These are phyloP conservation scores for Ceratotherium simum DNA, from an alignment of 2,113 vertebrate genomes.

Conservation along the genomic window DNA sequence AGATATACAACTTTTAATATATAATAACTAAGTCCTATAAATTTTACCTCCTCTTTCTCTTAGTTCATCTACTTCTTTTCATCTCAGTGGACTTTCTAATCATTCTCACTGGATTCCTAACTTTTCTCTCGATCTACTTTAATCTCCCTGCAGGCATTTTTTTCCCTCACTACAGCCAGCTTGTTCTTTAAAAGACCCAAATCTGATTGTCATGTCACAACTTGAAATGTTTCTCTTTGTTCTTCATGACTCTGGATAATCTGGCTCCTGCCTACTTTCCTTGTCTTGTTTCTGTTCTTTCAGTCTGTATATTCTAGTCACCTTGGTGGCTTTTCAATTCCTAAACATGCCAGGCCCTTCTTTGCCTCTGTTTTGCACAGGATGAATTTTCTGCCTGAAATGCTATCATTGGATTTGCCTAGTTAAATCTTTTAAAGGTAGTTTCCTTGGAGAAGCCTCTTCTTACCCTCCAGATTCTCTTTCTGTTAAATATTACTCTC, in stretches of 20 bases:
- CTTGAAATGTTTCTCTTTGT: neutral
- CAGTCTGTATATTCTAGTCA: neutral
- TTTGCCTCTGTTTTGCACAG: conserved; percentile 15
- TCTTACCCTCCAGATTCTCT: neutral
- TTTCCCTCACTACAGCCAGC: neutral
- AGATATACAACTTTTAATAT: neutral
- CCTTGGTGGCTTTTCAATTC: neutral
- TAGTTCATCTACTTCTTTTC: neutral
- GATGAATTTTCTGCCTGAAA: neutral
- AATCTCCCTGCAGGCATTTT: neutral
- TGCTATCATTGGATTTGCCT: neutral
- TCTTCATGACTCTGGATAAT: neutral
- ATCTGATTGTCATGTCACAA: conserved; percentile 2
- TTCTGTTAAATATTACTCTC: conserved; percentile 1
- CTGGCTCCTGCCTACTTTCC: neutral
- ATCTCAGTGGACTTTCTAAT: neutral
- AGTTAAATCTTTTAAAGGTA: neutral
- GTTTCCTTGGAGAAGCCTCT: neutral
- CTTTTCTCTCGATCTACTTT: neutral
- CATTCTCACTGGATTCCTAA: neutral
- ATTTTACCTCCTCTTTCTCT: neutral
- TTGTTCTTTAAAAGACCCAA: neutral
- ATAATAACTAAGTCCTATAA: neutral
- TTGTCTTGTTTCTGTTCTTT: neutral
- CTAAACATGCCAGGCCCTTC: neutral